Conservation (phyloP, 2,888 invertebrate species). For the Teleiodes luculella region DNA sequence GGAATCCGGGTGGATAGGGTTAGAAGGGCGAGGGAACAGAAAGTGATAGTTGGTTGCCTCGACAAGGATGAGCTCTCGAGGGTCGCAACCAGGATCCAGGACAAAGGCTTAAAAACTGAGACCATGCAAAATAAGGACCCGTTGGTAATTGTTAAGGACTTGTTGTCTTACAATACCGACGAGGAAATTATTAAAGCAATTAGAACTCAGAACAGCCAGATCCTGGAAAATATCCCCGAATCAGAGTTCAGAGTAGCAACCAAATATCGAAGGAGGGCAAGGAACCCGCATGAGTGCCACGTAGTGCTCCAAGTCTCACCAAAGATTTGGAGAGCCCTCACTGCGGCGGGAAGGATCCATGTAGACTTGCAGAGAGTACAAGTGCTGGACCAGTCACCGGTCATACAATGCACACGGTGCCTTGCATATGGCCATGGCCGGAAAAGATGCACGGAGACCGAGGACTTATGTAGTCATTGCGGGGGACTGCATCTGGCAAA, state of each 20-base stretch:
- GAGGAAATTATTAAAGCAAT: background rate
- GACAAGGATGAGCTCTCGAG: background rate
- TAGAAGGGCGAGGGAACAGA: background rate
- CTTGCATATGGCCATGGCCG: conserved; percentile 10
- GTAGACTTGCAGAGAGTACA: background rate
- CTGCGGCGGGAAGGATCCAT: background rate
- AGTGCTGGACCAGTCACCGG: conserved; percentile 6
- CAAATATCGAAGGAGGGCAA: background rate
- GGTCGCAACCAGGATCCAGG: background rate
- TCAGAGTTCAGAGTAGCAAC: background rate
- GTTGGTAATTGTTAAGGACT: background rate
- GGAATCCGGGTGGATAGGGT: background rate
- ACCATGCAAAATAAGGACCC: background rate
- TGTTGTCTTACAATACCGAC: background rate
- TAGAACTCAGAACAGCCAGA: background rate
- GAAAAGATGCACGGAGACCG: background rate
- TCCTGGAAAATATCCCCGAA: background rate
- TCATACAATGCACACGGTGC: conserved; percentile 11
- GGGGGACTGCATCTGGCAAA: conserved; percentile 7
- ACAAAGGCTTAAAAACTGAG: background rate
- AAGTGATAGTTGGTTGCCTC: background rate
- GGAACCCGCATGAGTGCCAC: background rate
- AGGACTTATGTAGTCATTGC: conserved; percentile 13
- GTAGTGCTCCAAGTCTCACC: background rate
- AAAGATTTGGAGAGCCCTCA: background rate